Conservation (phyloP, 2,888 invertebrate species). For the Sesamia inferens region DNA sequence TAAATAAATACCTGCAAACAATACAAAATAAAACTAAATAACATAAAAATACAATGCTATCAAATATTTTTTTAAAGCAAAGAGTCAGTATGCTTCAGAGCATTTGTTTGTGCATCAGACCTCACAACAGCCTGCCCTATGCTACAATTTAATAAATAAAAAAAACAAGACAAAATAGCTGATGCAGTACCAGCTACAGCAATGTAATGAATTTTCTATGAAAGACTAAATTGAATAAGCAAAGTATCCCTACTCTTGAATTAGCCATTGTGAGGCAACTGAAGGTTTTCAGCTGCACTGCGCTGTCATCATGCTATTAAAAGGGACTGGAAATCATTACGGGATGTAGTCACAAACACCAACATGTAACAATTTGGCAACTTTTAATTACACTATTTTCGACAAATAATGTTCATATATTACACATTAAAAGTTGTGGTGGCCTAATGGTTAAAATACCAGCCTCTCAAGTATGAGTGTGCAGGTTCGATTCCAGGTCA, state of each 20-base stretch:
- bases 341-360: not conserved
- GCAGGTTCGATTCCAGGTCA: too few species aligned
- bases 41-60: not conserved
- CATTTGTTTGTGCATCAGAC: conserved; percentile 79
- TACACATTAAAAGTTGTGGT: too few species aligned
- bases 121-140: conserved; percentile 82
- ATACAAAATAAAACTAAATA: conserved; percentile 1
- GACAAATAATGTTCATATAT: too few species aligned
- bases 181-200: conserved; percentile 22
- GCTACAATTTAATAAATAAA: conserved; percentile 74
- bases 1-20: conserved; percentile 39
- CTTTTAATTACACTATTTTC: too few species aligned
- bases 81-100: conserved; percentile 77
- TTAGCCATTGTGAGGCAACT: conserved; percentile 77
- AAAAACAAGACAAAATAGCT: conserved; percentile 52
- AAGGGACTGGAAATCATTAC: not conserved
- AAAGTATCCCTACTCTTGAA: conserved; percentile 73
- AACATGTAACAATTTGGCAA: too few species aligned
- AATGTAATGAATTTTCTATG: not conserved
- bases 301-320: conserved; percentile 80
- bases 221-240: conserved; percentile 40
- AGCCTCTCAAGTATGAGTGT: too few species aligned
- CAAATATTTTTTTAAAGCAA: fast-evolving
- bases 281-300: conserved; percentile 88
- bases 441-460: too few species aligned